Evolutionary conservation across 2,113 vertebrate genomes (phyloP), one percentile per base, ranked within the genome.

Genomic region (Nothocercus julius): DNA sequence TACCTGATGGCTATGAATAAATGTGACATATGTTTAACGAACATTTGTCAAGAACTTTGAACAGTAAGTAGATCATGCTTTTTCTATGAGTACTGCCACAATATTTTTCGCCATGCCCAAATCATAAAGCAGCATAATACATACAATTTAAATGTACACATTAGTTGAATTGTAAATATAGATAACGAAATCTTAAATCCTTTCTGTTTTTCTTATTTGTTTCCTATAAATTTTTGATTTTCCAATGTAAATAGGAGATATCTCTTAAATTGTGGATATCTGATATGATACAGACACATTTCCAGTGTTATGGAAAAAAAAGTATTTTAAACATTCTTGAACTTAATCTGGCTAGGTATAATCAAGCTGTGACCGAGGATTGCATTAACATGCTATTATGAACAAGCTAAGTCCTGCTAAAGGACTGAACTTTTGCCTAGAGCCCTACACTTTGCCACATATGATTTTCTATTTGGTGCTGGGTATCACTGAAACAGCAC

Each of bases 221-320:
- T 61, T 47, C 4, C 1, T 44, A 11, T 1, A 5, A 21, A 18
- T 30, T 32, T 54, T 67, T 82, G 2, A 3, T 28, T 87, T 78
- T 62, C 53, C 38, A 92, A 6, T 19, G 6, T 14, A 80, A 76
- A 38, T 10, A 13, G 38, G 47, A 62, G 67, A 0, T 40, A 12
- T 25, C 42, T 63, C 2, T 9, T 68, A 45, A 51, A 79, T 68
- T 62, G 21, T 0, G 0, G 2, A 9, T 54, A 24, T 45, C 17
- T 64, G 22, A 3, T 6, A 20, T 4, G 2, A 7, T 42, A 21
- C 5, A 51, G 6, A 13, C 2, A 32, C 5, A 7, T 56, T 83
- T n/a, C 11, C 49, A 63, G 51, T 7, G 4, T 13, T 66, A n/a
- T 9, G 76, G 3, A 10, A 49, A 36, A 59, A 59, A 20, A 59